Evolutionary conservation across 2,797 vertebrate species (phyloP).

Genomic region (Molossus molossus): DNA sequence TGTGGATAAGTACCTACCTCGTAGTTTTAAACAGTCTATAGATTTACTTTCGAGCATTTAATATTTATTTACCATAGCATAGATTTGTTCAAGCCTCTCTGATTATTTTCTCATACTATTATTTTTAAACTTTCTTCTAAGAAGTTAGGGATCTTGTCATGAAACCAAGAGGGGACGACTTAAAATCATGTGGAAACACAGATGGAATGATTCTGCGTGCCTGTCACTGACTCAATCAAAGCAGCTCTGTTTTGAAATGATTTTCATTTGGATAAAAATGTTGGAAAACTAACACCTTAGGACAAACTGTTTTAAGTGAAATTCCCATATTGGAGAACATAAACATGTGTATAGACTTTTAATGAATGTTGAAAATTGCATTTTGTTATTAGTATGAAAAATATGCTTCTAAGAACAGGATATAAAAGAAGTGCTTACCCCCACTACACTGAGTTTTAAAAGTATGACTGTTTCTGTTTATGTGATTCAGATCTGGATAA

Average conservation of each 20-base stretch:
- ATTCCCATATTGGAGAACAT: neutral
- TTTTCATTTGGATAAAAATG: neutral
- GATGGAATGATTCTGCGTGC: neutral
- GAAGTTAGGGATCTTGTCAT: neutral
- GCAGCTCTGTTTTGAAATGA: neutral
- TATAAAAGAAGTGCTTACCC: neutral
- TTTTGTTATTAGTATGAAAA: neutral
- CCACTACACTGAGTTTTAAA: neutral
- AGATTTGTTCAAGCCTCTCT: conserved; percentile 1
- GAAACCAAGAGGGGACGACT: neutral
- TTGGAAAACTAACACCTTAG: neutral
- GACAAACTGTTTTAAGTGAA: neutral
- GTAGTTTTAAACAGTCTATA: neutral
- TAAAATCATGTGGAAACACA: neutral
- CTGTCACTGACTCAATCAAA: neutral
- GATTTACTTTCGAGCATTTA: neutral
- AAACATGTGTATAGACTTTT: neutral
- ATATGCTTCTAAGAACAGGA: neutral
- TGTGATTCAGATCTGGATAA: conserved; percentile 54
- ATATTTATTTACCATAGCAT: neutral
- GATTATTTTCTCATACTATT: neutral
- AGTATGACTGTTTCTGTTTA: neutral
- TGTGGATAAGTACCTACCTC: neutral
- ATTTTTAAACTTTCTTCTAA: neutral
- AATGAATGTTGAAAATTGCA: neutral